Base-by-base conservation (phyloP, 2,113 vertebrate genomes). In the Colius striatus region DNA sequence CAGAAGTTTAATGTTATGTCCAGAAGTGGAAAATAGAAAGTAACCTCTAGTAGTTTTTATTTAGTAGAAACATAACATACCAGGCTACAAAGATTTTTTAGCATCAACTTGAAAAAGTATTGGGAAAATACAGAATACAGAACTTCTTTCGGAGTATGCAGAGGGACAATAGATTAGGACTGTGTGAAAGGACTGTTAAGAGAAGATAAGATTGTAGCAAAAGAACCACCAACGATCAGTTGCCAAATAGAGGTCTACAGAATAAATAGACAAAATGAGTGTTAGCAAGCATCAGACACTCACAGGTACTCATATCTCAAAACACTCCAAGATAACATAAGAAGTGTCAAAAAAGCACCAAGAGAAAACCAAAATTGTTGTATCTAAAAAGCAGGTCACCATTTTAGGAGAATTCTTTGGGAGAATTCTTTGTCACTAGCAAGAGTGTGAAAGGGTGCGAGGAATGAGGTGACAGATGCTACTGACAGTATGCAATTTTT, bases 61-160 rank as follows among this genome's bases (percentile, higher is more conserved):
- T 90, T 15, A 62, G 41, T 79, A 45, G 63, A 94, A 84, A 76
- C 4, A 10, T 32, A 65, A 48, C 13, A 11, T 14, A 14, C 47
- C 71, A 72, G 58, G 21, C 32, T 68, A 55, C 50, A 57, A 48
- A 90, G 74, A 53, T 16, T 85, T 85, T 94, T 93, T 36, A 91
- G 58, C 22, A 94, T 36, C 25, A 61, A 13, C 11, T 76, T 82
- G 45, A 72, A 92, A 90, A 84, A 15, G 1, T 78, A 26, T 48
- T 0, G 10, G 51, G 55, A 61, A 84, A 87, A n/a, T n/a, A n/a
- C n/a, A 60, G 3, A 84, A 84, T 51, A 7, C 19, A 53, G 36
- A 81, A 89, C 54, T 87, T 72, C 58, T 90, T 50, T 54, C 26
- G 54, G 27, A 54, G 36, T 50, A 50, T 36, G 50, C 32, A 70